Evolutionary conservation across 2,888 invertebrate species (phyloP).

Genomic region (Aspidiotus destructor): DNA sequence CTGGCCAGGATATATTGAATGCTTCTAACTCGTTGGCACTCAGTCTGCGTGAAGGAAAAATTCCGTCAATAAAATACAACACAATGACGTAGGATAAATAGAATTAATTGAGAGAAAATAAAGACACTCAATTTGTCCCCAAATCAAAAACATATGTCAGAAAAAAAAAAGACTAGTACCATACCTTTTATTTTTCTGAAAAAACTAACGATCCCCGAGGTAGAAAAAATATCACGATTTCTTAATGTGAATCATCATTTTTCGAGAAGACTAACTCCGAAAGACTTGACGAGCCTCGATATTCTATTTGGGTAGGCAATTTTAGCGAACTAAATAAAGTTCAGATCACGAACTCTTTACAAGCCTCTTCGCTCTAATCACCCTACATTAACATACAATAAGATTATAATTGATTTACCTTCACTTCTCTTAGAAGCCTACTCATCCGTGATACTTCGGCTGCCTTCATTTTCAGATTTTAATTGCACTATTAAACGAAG

Average conservation of each 20-base stretch:
- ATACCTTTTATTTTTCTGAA: neutral
- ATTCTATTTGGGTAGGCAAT: too few relatives aligned
- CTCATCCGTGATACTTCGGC: neutral
- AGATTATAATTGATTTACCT: neutral
- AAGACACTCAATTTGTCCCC: neutral
- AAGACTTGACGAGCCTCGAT: too few relatives aligned
- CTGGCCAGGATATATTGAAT: constrained; percentile 35
- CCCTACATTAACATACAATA: too few relatives aligned
- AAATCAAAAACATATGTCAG: neutral
- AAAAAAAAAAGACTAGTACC: neutral
- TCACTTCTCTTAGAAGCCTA: neutral
- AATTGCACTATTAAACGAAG: too few relatives aligned
- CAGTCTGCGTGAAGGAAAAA: constrained; percentile 9
- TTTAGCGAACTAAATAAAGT: too few relatives aligned
- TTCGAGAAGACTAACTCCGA: too few relatives aligned
- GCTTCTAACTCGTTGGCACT: constrained; percentile 34
- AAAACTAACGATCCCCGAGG: too few relatives aligned
- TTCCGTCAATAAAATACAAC: neutral
- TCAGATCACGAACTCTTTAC: too few relatives aligned
- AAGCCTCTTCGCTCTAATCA: too few relatives aligned
- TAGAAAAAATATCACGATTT: too few relatives aligned
- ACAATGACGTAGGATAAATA: neutral
- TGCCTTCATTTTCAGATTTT: constrained; percentile 41
- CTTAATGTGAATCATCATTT: too few relatives aligned
- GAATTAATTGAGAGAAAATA: too few relatives aligned